Base-by-base conservation (phyloP, 2,888 invertebrate species). In the Aphodius granarius region DNA sequence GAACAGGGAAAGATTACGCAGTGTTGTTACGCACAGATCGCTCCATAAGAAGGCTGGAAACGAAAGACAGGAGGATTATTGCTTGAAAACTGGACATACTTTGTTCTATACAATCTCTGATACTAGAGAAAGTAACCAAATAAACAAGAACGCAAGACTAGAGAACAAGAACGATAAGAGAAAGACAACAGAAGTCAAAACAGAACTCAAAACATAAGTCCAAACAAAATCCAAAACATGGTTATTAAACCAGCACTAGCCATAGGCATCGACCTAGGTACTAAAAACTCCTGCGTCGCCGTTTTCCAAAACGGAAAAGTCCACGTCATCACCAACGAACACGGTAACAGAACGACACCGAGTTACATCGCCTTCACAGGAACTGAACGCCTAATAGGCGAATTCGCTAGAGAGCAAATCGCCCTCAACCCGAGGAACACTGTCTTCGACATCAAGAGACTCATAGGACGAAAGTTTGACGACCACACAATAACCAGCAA, bases 261-360 rank as follows among this genome's bases (percentile, higher is more conserved):
- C 80, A 89, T 94, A 82, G 94, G 94, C 82, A 96, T 95, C 82
- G 94, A 95, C 89, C 90, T 96, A 85, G 96, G 96, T 82, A 96
- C 96, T 63, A 96, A 96, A 5, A 96, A 95, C 86, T 95, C 95
- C 62, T 94, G 94, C 84, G 94, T 95, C 70, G 95, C 94, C 81
- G 94, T 95, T n/a, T 95, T 93, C 91, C 93, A 94, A 83, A 91
- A 93, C 81, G 93, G 94, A 75, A 92, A 92, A 83, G 93, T 94
- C 83, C 93, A 94, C 85, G 93, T 94, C 85, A 93, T 94, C 85
- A 90, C 90, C 79, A 90, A 91, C 85, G 90, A 90, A 85, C 90
- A 90, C 84, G 93, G 93, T 78, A 93, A 93, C 88, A 87, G 93
- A 81, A 93, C 93, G 13, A 93, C 93, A 77, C 93, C 93, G 18